Evolutionary conservation across 2,797 vertebrate genomes (phyloP).

Genomic region (Sitta carolinensis): DNA sequence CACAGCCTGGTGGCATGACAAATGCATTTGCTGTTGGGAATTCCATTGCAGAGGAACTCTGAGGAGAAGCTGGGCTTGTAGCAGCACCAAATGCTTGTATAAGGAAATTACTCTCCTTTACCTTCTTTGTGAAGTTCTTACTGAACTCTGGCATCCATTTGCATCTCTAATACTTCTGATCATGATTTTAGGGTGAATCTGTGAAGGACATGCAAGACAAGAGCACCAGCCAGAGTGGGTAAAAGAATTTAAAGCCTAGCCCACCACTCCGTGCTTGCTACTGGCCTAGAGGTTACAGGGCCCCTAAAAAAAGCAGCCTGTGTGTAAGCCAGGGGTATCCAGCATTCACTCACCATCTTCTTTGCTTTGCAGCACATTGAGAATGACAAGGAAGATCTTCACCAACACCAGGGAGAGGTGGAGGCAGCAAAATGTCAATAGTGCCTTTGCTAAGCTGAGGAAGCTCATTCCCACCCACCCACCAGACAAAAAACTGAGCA

Average conservation of each 20-base stretch:
- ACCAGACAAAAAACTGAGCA: conserved; percentile 97
- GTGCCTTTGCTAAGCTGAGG: conserved; percentile 91
- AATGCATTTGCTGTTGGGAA: neutral
- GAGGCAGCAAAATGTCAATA: conserved; percentile 98
- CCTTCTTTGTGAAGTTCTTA: neutral
- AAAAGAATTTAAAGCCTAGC: neutral
- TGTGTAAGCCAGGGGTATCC: neutral
- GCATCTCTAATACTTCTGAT: neutral
- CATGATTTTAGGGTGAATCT: neutral
- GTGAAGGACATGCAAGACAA: neutral
- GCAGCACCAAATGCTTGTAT: neutral
- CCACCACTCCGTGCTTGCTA: neutral
- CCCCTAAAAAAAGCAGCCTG: neutral
- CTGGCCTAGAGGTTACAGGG: neutral
- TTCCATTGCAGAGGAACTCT: neutral
- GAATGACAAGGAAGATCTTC: conserved; percentile 95
- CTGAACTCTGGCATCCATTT: neutral
- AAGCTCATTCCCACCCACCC: conserved; percentile 97
- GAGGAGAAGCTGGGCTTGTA: neutral
- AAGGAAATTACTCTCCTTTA: neutral
- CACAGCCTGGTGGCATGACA: rapidly evolving
- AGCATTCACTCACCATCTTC: neutral
- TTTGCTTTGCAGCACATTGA: conserved; percentile 32
- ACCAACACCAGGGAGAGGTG: conserved; percentile 93
- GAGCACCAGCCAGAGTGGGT: neutral